phyloP scores from a whole-genome alignment of 2,113 vertebrate genomes.

The Aphyosemion australe region DNA sequence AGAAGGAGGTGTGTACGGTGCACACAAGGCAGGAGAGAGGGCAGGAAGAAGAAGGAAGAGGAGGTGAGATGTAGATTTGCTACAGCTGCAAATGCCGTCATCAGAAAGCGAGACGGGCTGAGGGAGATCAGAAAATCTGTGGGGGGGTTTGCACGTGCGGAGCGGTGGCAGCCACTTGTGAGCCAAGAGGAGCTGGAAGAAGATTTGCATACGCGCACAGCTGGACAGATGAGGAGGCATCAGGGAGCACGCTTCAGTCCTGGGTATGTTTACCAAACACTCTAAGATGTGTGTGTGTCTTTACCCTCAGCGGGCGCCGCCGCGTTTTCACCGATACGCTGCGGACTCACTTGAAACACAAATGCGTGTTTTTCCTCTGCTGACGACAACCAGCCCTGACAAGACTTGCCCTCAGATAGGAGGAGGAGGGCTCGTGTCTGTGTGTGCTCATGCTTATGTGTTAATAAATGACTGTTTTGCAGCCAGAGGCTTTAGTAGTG shows the following conservation, averaged over 20 bases:
- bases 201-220: conserved; percentile 45
- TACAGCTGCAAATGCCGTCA: conserved; percentile 55
- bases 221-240: conserved; percentile 74
- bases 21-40: conserved; percentile 28
- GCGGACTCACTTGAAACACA: conserved; percentile 41
- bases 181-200: conserved; percentile 42
- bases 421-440: conserved; percentile 9
- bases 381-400: conserved; percentile 64
- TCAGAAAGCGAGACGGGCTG: conserved; percentile 56
- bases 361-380: conserved; percentile 44
- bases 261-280: conserved; percentile 66
- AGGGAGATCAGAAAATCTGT: conserved; percentile 49
- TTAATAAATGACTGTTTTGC: conserved; percentile 16
- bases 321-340: conserved; percentile 22
- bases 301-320: conserved; percentile 12
- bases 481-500: conserved; percentile 37
- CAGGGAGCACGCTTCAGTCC: conserved; percentile 68
- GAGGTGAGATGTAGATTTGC: conserved; percentile 46
- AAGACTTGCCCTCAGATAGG: conserved; percentile 62
- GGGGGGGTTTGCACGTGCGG: conserved; percentile 47
- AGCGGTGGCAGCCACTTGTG: conserved; percentile 65
- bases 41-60: conserved; percentile 20
- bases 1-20: conserved; percentile 51
- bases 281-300: conserved; percentile 1
- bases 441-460: conserved; percentile 20